Evolutionary conservation across 64 coral and sea anemone species (phyloP).

Genomic region (Astreopora myriophthalma): DNA sequence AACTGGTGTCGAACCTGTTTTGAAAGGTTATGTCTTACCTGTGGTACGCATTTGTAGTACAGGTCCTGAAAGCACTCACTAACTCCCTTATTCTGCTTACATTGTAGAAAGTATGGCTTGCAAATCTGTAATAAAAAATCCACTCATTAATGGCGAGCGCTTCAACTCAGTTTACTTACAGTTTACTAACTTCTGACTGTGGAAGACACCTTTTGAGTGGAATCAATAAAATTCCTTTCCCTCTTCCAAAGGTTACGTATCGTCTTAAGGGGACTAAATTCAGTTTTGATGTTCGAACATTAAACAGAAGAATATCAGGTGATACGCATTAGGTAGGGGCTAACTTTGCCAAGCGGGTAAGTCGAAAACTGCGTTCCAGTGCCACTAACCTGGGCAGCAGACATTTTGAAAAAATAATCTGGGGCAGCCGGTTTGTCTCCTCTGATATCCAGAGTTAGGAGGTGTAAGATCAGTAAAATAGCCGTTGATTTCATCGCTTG

Average conservation of each 20-base stretch:
- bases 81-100: neutral
- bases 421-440: neutral
- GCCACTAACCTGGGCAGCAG: neutral
- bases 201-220: too few relatives aligned
- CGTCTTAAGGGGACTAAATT: too few relatives aligned
- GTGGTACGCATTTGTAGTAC: neutral
- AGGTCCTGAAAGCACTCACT: neutral
- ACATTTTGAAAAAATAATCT: neutral
- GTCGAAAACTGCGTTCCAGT: neutral
- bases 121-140: neutral
- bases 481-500: neutral
- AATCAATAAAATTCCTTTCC: too few relatives aligned
- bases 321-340: too few relatives aligned
- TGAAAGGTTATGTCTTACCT: neutral
- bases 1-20: neutral
- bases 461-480: neutral
- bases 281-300: too few relatives aligned
- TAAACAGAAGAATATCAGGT: too few relatives aligned
- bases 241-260: too few relatives aligned
- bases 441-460: neutral
- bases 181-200: too few relatives aligned
- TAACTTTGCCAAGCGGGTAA: too few relatives aligned
- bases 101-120: slow-evolving; percentile 9
- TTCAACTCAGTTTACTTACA: too few relatives aligned
- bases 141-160: neutral